Evolutionary conservation across 92 coral and sea anemone genomes (phyloP).

Genomic region (Palythoa caribaeorum): DNA sequence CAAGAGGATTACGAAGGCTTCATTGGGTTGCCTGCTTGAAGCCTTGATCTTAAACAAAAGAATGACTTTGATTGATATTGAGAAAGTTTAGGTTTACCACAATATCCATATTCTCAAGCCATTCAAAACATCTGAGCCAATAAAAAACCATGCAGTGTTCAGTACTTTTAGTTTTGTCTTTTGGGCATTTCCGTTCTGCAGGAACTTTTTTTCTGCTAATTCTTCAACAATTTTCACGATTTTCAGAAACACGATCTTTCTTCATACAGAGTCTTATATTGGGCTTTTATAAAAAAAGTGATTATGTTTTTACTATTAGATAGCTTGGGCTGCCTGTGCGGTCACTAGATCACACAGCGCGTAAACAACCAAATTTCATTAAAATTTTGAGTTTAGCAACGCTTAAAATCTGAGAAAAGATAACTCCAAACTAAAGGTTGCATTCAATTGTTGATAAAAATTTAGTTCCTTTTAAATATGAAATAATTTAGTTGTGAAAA

Average conservation of each 20-base stretch:
- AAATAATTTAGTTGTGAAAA: constrained; percentile 39
- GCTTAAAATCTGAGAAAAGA: constrained; percentile 10
- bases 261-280: constrained; percentile 12
- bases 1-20: constrained; percentile 4
- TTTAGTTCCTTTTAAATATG: constrained; percentile 25
- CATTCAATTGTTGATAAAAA: constrained; percentile 31
- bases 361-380: background rate
- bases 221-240: constrained; percentile 25
- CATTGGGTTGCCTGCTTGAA: constrained; percentile 11
- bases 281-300: background rate
- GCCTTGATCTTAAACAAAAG: constrained; percentile 28
- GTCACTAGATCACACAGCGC: background rate
- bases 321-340: background rate
- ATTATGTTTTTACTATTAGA: background rate
- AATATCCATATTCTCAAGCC: constrained; percentile 27
- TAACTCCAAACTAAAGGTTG: constrained; percentile 31
- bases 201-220: constrained; percentile 16
- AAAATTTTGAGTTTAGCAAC: background rate
- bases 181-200: background rate
- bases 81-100: constrained; percentile 23
- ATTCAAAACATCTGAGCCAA: constrained; percentile 22
- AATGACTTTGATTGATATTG: constrained; percentile 13
- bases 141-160: constrained; percentile 22
- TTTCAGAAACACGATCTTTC: constrained; percentile 23
- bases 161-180: constrained; percentile 10